Evolutionary conservation across 2,113 vertebrate species (phyloP), one percentile per base, ranked within the genome.

Genomic region (Tachysurus fulvidraco): DNA sequence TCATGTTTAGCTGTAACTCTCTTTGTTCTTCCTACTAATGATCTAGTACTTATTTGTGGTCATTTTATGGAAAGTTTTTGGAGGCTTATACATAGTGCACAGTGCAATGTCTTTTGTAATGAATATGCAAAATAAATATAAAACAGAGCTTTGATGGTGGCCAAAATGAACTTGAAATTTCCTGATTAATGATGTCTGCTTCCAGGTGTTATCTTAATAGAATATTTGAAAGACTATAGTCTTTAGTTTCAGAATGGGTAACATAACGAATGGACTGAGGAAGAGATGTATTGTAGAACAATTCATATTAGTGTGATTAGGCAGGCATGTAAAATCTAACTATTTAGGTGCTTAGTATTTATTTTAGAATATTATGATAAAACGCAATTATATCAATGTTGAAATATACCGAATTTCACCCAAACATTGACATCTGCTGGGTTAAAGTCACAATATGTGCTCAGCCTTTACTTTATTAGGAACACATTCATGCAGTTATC

Each of bases 201-300:
- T 77, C 44, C 23, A 54, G n/a, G 12, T 17, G 21, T 13, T 73
- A 9, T 36, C 36, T 36, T 36, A 36, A 36, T 1, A 3, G 30
- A 81, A 87, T 81, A 87, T 69, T 69, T 85, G 14, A 65, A 86
- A 16, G 46, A 83, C 46, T 50, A 74, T 10, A 9, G 64, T 55
- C 54, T 71, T 6, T 25, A 17, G 67, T 80, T 81, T 59, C 65
- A 73, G 57, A 67, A 81, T 1, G 23, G 23, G 64, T 81, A 78
- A 78, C 44, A 54, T 8, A 67, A 81, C 83, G 64, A 85, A 80
- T 87, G 74, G 30, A 83, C 83, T 71, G 86, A 80, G 64, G 83
- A 64, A 78, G 60, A n/a, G 25, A 52, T 67, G 7, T 78, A 87
- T 85, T 89, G n/a, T n/a, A n/a, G n/a, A n/a, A 77, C 5, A 30